These are phyloP conservation scores for Nephrotoma appendiculata DNA, from an alignment of 2,888 invertebrate genomes.

Conservation along the genomic window DNA sequence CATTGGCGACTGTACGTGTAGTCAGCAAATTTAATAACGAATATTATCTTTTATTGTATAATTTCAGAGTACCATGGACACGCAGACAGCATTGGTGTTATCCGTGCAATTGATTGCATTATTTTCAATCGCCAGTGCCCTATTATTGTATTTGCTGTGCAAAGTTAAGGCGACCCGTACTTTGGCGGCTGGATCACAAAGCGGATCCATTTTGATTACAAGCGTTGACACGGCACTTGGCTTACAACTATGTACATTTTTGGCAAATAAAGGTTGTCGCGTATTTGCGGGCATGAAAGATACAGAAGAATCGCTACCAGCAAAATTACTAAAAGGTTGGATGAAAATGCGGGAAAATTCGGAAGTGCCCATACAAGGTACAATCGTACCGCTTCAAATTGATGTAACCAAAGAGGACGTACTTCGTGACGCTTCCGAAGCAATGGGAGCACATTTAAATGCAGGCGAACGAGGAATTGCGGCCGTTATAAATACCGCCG, in stretches of 20 bases:
- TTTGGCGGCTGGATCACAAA: conserved; percentile 31
- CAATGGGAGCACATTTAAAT: conserved; percentile 64
- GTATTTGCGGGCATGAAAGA: conserved; percentile 61
- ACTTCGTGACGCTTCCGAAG: conserved; percentile 62
- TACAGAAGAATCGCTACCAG: conserved; percentile 40
- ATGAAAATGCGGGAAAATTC: conserved; percentile 44
- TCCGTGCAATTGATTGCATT: conserved; percentile 68
- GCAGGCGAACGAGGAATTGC: conserved; percentile 67
- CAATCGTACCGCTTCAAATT: conserved; percentile 55
- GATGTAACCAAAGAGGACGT: conserved; percentile 71
- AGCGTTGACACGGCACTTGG: conserved; percentile 69
- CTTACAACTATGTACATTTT: conserved; percentile 57
- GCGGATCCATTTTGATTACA: conserved; percentile 61
- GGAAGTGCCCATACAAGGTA: conserved; percentile 30
- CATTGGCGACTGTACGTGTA: neutral
- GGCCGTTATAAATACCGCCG: conserved; percentile 74
- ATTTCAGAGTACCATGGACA: conserved; percentile 44
- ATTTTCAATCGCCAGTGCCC: conserved; percentile 70
- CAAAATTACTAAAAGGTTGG: conserved; percentile 43
- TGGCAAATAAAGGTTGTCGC: conserved; percentile 56
- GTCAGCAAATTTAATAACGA: neutral
- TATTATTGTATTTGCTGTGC: conserved; percentile 60
- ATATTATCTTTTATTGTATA: neutral
- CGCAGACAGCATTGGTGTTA: conserved; percentile 63
- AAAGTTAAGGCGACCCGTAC: conserved; percentile 47